Base-by-base conservation (phyloP, 2,113 vertebrate species). In the Larimichthys crocea region DNA sequence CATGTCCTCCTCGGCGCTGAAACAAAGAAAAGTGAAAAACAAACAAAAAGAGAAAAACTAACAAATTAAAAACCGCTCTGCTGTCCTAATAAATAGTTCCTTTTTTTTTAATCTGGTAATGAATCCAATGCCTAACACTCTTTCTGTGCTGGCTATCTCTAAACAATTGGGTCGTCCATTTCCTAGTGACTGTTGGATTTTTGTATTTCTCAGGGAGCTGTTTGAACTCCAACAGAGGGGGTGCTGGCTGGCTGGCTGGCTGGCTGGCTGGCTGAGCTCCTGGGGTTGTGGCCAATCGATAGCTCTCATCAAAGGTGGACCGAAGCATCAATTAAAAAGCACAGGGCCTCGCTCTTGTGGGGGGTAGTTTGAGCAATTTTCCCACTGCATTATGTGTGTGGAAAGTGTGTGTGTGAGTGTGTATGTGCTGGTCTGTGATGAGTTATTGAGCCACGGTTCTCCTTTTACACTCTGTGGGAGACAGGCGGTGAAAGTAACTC, bases 11-110 rank as follows among this genome's bases (percentile, higher is more conserved):
- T 89, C 85, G 72, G 88, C 24, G 89, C 91, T 77, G 74, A 90
- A 91, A 92, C 81, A 48, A 88, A 89, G 46, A 76, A 86, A 85
- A 75, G 74, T 79, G 76, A 79, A 85, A 83, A 86, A 79, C 17
- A 3, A 52, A 81, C 17, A 50, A 76, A 76, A 64, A 79, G 46
- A 94, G 85, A 76, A 82, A 88, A 66, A 90, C 63, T 81, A 65
- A 40, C 90, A 88, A 95, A 94, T 71, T 57, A 84, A 90, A 89
- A 93, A 87, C 84, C 88, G 86, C 92, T 93, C 92, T 93, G 90
- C 96, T 95, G 94, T 92, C 95, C 91, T 92, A 94, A 96, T 95
- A 96, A 96, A 95, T 95, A 94, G 95, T 92, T 90, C 55, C 78
- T 82, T 82, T 74, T 90, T 92, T 86, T 90, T 70, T 9, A 40